Evolutionary conservation across 2,113 vertebrate species (phyloP).

Genomic region (Azemiops feae): DNA sequence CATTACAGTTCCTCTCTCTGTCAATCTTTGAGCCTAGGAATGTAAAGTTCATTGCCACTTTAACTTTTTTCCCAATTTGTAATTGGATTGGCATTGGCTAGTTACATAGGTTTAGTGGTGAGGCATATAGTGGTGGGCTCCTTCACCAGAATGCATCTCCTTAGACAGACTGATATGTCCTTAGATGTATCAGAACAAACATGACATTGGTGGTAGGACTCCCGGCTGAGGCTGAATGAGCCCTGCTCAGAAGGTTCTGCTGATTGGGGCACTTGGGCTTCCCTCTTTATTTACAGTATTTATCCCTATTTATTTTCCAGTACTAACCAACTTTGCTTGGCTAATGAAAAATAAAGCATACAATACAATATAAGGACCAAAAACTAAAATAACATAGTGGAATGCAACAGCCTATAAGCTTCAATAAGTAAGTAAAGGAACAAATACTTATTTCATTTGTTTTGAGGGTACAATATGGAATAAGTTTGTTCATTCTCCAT

Average conservation of each 20-base stretch:
- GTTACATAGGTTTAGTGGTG: neutral
- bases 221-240: neutral
- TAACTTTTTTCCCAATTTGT: neutral
- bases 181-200: neutral
- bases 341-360: neutral
- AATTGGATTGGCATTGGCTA: neutral
- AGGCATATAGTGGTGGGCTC: neutral
- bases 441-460: slow-evolving; percentile 10
- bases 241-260: neutral
- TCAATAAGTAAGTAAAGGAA: neutral
- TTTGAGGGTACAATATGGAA: slow-evolving; percentile 36
- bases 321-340: neutral
- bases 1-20: neutral
- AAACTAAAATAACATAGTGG: slow-evolving; percentile 5
- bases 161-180: neutral
- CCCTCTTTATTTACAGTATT: neutral
- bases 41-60: neutral
- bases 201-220: neutral
- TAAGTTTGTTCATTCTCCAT: slow-evolving; percentile 33
- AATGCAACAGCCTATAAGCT: neutral
- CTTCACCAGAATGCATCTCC: neutral
- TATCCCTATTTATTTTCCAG: neutral
- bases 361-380: neutral
- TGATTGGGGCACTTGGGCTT: neutral
- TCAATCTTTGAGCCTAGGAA: neutral